Conservation (phyloP, 2,797 vertebrate species). For the Chiroxiphia lanceolata region DNA sequence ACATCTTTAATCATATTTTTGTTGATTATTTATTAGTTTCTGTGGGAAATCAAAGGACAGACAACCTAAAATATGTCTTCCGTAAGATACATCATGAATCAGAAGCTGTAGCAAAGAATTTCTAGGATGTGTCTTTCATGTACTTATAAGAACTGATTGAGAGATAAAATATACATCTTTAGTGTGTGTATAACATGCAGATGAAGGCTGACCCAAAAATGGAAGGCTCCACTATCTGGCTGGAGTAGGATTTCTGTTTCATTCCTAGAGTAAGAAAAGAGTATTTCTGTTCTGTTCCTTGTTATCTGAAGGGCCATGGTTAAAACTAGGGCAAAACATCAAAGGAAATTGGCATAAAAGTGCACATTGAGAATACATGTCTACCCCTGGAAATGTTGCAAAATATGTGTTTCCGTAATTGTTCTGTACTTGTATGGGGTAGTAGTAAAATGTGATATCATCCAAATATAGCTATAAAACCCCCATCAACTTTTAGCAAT, state of each 20-base stretch:
- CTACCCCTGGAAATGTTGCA: background rate
- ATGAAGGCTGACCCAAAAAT: constrained; percentile 81
- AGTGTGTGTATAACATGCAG: constrained; percentile 81
- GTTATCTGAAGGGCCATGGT: background rate
- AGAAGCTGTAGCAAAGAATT: constrained; percentile 69
- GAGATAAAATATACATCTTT: constrained; percentile 77
- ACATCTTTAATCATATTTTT: constrained; percentile 81
- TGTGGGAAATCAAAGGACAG: constrained; percentile 76
- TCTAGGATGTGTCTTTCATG: constrained; percentile 69
- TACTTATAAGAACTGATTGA: constrained; percentile 63
- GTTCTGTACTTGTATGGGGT: background rate
- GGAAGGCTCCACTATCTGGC: constrained; percentile 40
- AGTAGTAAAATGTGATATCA: background rate
- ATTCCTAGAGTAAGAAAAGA: background rate
- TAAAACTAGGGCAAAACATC: constrained; percentile 14
- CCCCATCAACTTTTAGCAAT: background rate
- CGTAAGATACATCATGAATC: constrained; percentile 72
- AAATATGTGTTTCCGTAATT: background rate
- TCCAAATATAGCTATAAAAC: background rate
- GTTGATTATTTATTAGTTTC: constrained; percentile 84
- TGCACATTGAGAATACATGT: background rate
- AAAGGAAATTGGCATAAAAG: background rate
- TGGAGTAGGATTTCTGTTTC: background rate
- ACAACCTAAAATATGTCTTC: constrained; percentile 74
- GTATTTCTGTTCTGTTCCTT: background rate